Base-by-base conservation (phyloP, 35 echinoderm and acorn worm genomes). In the Holothuria glaberrima region DNA sequence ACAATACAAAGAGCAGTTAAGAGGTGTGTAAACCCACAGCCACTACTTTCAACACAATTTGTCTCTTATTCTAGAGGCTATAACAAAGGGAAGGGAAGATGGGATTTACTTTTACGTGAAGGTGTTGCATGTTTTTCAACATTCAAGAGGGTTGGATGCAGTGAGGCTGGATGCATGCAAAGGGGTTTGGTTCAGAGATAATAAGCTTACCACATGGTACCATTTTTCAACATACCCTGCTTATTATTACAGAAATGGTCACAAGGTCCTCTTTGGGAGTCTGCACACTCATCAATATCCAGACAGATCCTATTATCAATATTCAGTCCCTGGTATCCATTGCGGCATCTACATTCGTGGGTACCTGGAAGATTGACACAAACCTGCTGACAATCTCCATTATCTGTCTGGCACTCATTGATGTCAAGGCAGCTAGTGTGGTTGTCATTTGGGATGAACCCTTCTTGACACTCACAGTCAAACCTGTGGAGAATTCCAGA, bases 241-340 rank as follows among this genome's bases (percentile, higher is more conserved):
- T 30, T 73, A 36, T 98, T 98, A 28, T 24, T 92, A 73, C 96
- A 98, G 5, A 69, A 84, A 48, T 98, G 90, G 61, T 90, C 90
- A 75, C 96, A 98, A 16, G 96, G 96, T 44, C 96, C 96, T 56
- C 48, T 92, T 46, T 85, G 89, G 21, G 91, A 91, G 48, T 88
- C 90, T 32, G 90, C 91, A 68, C 96, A 98, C 60, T 98, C 96
- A 65, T 98, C 93, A 33, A 98, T 98, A 80, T 98, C 96, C 29
- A 90, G 79, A 77, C 96, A 98, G 19, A 98, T 36, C 44, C 17
- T 46, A 86, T 98, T 93, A 30, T 86, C 86, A n/a, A 65, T 78
- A 58, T 90, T 82, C 0, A 69, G 83, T 61, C 93, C 93, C 57
- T 92, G 92, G 88, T 89, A 98, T 7, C 96, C 96, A 20, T 57